Percentiles rank a stretch among this genome's conserved stretches.
These are phyloP conservation scores for Diaphora mendica DNA, from an alignment of 2,888 invertebrate genomes.

Conservation along the genomic window DNA sequence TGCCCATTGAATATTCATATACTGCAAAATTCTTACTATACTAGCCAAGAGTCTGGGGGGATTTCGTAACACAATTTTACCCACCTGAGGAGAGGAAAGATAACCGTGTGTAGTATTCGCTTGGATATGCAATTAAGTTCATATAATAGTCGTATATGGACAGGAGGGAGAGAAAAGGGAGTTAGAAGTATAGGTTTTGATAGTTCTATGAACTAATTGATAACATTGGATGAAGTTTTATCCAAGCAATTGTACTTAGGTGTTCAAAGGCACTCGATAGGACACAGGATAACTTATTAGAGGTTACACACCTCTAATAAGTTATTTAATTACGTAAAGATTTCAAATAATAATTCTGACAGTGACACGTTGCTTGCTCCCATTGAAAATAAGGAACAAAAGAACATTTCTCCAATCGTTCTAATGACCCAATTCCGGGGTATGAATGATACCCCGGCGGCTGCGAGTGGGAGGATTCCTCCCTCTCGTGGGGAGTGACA, in stretches of 20 bases:
- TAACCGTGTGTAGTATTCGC: neutral
- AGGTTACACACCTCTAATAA: too few species aligned
- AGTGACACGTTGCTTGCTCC: constrained; percentile 10
- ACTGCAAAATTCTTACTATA: constrained; percentile 17
- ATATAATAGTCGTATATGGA: neutral
- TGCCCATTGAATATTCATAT: constrained; percentile 20
- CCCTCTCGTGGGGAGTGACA: constrained; percentile 24
- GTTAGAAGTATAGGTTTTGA: neutral
- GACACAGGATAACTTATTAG: too few species aligned
- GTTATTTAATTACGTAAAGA: neutral
- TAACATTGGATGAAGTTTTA: neutral
- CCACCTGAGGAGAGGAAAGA: neutral
- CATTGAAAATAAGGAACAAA: constrained; percentile 44
- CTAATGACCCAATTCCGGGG: constrained; percentile 59
- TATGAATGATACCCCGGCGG: constrained; percentile 62
- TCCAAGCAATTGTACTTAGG: neutral
- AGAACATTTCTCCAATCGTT: constrained; percentile 46
- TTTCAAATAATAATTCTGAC: neutral
- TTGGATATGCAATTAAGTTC: neutral
- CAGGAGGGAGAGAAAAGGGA: too few species aligned
- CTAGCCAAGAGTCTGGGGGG: neutral
- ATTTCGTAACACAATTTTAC: neutral
- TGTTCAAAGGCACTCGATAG: neutral
- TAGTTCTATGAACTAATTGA: neutral
- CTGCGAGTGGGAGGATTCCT: constrained; percentile 36